Percentiles rank a stretch among this genome's conserved stretches.
phyloP scores from a whole-genome alignment of 2,113 vertebrate species.

The Carassius auratus region DNA sequence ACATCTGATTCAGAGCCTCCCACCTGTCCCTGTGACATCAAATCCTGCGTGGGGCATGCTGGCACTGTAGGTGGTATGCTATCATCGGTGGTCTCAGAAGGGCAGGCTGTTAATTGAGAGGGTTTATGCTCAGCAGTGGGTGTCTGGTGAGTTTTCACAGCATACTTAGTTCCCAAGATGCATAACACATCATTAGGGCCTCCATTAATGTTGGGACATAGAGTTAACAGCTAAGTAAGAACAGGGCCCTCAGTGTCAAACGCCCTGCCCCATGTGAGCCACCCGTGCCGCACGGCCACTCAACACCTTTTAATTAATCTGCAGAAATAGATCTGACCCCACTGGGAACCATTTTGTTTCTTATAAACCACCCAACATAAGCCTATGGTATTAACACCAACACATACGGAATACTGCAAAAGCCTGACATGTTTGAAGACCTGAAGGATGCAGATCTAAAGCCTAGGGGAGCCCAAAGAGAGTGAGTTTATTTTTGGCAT shows the following conservation, averaged over 20 bases:
- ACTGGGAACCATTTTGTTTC: conserved; percentile 34
- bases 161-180: conserved; percentile 51
- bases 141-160: conserved; percentile 45
- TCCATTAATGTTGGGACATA: conserved; percentile 61
- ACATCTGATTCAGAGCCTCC: conserved; percentile 46
- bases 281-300: conserved; percentile 59
- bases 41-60: conserved; percentile 50
- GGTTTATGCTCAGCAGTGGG: conserved; percentile 47
- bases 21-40: conserved; percentile 47
- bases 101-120: conserved; percentile 63
- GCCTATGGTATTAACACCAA: conserved; percentile 51
- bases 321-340: conserved; percentile 71
- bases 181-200: conserved; percentile 64
- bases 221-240: conserved; percentile 61
- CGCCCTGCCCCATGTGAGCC: conserved; percentile 66
- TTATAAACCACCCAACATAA: conserved; percentile 56
- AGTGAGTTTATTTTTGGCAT: not conserved
- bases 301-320: conserved; percentile 73
- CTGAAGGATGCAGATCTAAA: not conserved
- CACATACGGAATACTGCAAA: not conserved
- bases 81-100: conserved; percentile 40
- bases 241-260: conserved; percentile 69
- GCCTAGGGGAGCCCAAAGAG: not conserved
- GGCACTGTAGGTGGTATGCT: conserved; percentile 52
- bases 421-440: conserved; percentile 24